These are phyloP conservation scores for Euura lappo DNA, from an alignment of 1,140 invertebrate species.

Conservation along the genomic window DNA sequence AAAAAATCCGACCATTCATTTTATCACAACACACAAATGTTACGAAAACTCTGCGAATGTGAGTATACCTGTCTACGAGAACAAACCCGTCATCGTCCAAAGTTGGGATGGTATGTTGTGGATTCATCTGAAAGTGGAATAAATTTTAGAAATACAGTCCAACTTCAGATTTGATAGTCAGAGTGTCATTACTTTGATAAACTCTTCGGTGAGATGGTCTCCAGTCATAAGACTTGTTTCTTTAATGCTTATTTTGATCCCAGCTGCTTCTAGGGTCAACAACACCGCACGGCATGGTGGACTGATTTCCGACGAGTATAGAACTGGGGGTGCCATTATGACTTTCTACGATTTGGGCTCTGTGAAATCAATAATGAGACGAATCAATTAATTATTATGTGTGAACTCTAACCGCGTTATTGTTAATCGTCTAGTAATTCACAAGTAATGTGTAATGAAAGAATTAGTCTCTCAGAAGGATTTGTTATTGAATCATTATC, in stretches of 20 bases:
- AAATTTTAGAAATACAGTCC: neutral
- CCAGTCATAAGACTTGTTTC: conserved; percentile 67
- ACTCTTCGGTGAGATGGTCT: conserved; percentile 75
- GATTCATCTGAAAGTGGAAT: conserved; percentile 62
- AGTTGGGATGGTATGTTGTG: conserved; percentile 72
- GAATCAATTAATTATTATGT: too few relatives aligned
- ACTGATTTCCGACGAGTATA: neutral
- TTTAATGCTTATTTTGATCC: conserved; percentile 73
- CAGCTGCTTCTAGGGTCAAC: conserved; percentile 69
- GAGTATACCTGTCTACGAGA: conserved; percentile 63
- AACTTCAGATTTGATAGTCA: neutral
- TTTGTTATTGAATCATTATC: too few relatives aligned
- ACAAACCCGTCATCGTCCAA: conserved; percentile 72
- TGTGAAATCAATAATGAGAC: neutral
- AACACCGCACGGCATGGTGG: conserved; percentile 68
- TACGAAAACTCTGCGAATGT: too few relatives aligned
- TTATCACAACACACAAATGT: too few relatives aligned
- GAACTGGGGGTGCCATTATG: neutral
- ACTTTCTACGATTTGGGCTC: too few relatives aligned
- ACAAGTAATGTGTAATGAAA: too few relatives aligned
- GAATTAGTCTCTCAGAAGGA: too few relatives aligned
- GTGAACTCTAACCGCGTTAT: too few relatives aligned
- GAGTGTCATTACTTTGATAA: conserved; percentile 67
- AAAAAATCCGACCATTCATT: too few relatives aligned
- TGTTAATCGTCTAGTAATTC: too few relatives aligned